Base-by-base conservation (phyloP, 2,888 invertebrate species). In the Tenodera sinensis region DNA sequence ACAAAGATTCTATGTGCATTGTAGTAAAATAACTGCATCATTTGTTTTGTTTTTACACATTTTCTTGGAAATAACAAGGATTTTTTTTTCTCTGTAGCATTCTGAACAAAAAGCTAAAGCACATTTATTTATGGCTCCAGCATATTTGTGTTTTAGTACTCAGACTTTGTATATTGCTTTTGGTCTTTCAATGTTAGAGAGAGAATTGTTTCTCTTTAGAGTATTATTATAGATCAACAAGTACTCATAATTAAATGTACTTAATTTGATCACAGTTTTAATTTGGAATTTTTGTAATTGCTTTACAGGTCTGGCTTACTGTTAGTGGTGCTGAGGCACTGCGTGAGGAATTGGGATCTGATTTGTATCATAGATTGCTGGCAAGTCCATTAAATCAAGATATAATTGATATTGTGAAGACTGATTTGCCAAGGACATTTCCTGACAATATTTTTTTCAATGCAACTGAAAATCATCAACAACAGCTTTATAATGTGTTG, bases 371-470 rank as follows among this genome's bases (percentile, higher is more conserved):
- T 42, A 92, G 95, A 92, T 94, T 98, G 92, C 93, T 97, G 91
- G 95, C 95, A 91, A 95, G 95, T 88, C 95, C 96, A 42, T 96
- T 95, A 92, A 96, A 97, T 92, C 95, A 96, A 91, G 95, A 95
- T 91, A 94, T 97, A 42, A 95, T 96, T 88, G 98, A 98, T 92
- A 95, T 96, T 90, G 98, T 98, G 89, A 96, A 96, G 93, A 97
- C 97, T 90, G 98, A 98, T 94, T 94, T 98, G 92, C 98, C 98
- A 90, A 95, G 99, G 91, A 99, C 98, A 90, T 99, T 98, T 94
- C 98, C 98, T 89, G 98, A 98, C 93, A 99, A 99, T 93, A 97
- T 98, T 91, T 97, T 96, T 93, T 99, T 99, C 93, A 96, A 96
- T 91, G 91, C 91, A n/a, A 95, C 96, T 89, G 96, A 96, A 89